A percentile compares a stretch with the other conserved stretches of the same genome.
Evolutionary conservation across 2,888 invertebrate species (phyloP).

Genomic region (Omphaloscelis lunosa): DNA sequence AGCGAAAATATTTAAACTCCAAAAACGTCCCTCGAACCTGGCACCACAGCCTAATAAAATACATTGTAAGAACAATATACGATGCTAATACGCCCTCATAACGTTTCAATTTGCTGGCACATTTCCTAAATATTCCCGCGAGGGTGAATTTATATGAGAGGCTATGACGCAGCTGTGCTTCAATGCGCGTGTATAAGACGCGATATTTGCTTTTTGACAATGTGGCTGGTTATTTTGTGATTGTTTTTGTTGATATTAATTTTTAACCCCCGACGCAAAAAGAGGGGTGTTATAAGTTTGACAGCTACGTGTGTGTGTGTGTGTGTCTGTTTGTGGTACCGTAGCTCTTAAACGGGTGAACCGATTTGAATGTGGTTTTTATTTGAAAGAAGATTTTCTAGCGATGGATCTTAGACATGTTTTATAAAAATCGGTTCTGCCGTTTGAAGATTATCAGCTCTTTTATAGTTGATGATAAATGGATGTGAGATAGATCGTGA

Average conservation of each 20-base stretch:
- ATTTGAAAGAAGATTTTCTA: too few species aligned
- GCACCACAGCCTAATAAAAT: constrained; percentile 61
- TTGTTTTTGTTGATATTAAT: constrained; percentile 3
- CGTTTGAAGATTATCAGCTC: too few species aligned
- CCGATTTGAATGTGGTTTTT: too few species aligned
- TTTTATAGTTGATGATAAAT: too few species aligned
- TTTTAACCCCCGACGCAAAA: neutral
- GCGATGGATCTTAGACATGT: too few species aligned
- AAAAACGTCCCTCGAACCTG: constrained; percentile 13
- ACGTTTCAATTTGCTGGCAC: constrained; percentile 67
- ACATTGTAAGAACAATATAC: constrained; percentile 66
- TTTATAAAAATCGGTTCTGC: too few species aligned
- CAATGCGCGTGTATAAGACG: constrained; percentile 44
- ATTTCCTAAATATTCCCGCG: constrained; percentile 67
- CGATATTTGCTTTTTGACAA: constrained; percentile 51
- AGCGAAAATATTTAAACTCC: neutral
- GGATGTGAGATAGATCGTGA: too few species aligned
- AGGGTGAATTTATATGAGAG: constrained; percentile 68
- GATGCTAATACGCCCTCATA: constrained; percentile 65
- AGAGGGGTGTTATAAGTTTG: too few species aligned
- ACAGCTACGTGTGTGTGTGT: too few species aligned
- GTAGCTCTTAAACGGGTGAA: too few species aligned
- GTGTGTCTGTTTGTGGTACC: too few species aligned
- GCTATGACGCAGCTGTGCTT: constrained; percentile 52
- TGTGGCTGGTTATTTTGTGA: constrained; percentile 38